A percentile compares a stretch with the other conserved stretches of the same genome.
Evolutionary conservation across 1,140 invertebrate species (phyloP).

Genomic region (Monomorium pharaonis): DNA sequence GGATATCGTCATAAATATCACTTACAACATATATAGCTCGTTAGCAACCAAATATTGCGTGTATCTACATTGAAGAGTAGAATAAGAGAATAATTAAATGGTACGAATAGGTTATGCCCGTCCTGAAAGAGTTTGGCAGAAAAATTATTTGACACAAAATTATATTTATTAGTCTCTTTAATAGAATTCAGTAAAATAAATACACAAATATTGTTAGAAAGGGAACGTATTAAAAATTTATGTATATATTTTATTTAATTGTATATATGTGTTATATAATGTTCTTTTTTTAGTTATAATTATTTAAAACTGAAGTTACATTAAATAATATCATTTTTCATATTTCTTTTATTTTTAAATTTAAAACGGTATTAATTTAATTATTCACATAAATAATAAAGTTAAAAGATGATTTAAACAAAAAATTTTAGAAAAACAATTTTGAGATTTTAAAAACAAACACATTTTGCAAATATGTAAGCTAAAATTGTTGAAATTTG

Average conservation of each 20-base stretch:
- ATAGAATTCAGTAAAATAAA: background rate
- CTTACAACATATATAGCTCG: constrained; percentile 72
- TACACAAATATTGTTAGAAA: too few relatives aligned
- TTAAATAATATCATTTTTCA: background rate
- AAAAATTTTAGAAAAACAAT: too few relatives aligned
- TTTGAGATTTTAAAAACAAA: too few relatives aligned
- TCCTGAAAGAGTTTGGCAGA: background rate
- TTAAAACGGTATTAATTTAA: too few relatives aligned
- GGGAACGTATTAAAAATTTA: too few relatives aligned
- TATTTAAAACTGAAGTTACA: background rate
- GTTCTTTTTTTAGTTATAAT: background rate
- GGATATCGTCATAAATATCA: constrained; percentile 77
- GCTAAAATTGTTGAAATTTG: too few relatives aligned
- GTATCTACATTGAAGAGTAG: constrained; percentile 70
- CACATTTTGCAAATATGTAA: too few relatives aligned
- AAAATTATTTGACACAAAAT: background rate
- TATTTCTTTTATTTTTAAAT: too few relatives aligned
- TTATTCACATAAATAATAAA: too few relatives aligned
- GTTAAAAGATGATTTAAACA: too few relatives aligned
- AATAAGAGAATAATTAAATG: constrained; percentile 74
- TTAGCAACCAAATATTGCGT: constrained; percentile 76
- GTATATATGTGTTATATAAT: background rate
- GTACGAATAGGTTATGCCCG: background rate
- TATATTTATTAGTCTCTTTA: background rate
- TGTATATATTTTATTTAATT: background rate